These are phyloP conservation scores for Cotesia typhae DNA, from an alignment of 1,140 invertebrate genomes.

Conservation along the genomic window DNA sequence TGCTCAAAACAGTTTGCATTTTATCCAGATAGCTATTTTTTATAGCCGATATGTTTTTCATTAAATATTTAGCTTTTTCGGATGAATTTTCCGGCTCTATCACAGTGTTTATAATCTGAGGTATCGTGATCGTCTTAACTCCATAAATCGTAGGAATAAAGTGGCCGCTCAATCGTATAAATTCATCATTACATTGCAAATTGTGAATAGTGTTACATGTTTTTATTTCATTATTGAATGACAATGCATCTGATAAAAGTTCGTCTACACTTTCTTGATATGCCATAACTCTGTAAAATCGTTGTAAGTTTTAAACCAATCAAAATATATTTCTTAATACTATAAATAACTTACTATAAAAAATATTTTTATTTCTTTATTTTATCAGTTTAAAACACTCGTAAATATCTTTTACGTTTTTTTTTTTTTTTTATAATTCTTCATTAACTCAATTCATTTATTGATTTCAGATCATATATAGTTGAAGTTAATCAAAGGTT, in stretches of 20 bases:
- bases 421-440: too few species aligned
- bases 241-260: conserved; percentile 15
- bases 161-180: neutral
- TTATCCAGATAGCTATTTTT: neutral
- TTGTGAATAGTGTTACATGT: neutral
- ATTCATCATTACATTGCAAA: conserved; percentile 2
- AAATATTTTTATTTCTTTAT: too few species aligned
- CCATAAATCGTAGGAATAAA: neutral
- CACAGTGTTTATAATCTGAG: neutral
- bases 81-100: neutral
- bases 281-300: neutral
- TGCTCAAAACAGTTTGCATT: neutral
- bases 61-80: neutral
- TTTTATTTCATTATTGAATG: neutral
- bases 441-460: too few species aligned
- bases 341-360: too few species aligned
- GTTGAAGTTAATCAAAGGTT: too few species aligned
- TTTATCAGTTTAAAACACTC: too few species aligned
- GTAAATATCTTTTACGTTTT: too few species aligned
- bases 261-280: conserved; percentile 3
- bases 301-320: neutral
- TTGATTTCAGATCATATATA: too few species aligned
- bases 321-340: too few species aligned
- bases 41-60: neutral
- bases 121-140: neutral